Percentiles rank a stretch among this genome's conserved stretches.
Conservation (phyloP, 2,888 invertebrate genomes). For the Nowickia ferox region DNA sequence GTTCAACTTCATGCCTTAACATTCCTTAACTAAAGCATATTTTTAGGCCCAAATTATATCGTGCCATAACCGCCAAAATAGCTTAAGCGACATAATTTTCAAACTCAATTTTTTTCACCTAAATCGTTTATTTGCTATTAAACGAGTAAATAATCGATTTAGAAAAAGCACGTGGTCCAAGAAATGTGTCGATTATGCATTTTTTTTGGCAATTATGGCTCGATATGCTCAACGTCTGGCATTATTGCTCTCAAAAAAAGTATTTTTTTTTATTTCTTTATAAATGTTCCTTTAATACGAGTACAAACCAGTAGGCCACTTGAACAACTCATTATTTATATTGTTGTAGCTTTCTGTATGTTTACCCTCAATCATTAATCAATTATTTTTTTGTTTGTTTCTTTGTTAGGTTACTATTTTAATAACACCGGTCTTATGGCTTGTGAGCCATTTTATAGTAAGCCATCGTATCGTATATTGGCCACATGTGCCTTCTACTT, state of each 20-base stretch:
- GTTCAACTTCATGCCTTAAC: neutral
- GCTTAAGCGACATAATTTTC: no score
- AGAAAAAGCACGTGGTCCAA: no score
- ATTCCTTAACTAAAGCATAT: neutral
- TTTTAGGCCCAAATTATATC: neutral
- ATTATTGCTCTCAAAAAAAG: neutral
- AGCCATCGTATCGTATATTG: conserved; percentile 88
- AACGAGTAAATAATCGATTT: no score
- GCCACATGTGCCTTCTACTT: conserved; percentile 95
- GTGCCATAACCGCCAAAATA: no score
- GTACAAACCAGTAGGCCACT: neutral
- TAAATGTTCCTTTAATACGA: neutral
- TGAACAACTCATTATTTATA: neutral
- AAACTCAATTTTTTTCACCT: no score
- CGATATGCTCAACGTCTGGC: no score
- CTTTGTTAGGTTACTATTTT: conserved; percentile 89
- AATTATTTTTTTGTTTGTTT: conserved; percentile 4
- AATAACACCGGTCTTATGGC: conserved; percentile 93
- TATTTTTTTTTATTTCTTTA: neutral
- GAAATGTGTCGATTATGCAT: no score
- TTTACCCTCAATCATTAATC: conserved; percentile 23
- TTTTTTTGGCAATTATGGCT: no score
- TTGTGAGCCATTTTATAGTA: conserved; percentile 93
- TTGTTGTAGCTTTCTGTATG: conserved; percentile 4
- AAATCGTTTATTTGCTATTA: no score